phyloP scores from a whole-genome alignment of 2,888 invertebrate species.

The Endotricha flammealis region DNA sequence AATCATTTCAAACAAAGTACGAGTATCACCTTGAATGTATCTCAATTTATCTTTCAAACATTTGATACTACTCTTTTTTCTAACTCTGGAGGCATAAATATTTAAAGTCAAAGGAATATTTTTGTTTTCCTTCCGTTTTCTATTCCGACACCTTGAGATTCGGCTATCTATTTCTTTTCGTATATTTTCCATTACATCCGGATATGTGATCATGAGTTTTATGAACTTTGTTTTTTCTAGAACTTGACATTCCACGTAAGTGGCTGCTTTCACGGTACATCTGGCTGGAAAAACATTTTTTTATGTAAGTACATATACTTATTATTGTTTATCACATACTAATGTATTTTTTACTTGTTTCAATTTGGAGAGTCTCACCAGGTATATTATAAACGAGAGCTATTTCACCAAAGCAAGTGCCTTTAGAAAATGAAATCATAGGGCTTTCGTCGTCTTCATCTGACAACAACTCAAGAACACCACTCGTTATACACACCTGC shows the following conservation, averaged over 20 bases:
- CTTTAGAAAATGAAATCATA: conserved; percentile 71
- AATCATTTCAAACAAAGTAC: background rate
- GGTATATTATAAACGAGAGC: conserved; percentile 69
- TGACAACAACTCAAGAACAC: conserved; percentile 68
- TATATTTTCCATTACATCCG: conserved; percentile 53
- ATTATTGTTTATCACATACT: too few relatives aligned
- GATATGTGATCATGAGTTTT: conserved; percentile 67
- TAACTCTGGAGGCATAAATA: conserved; percentile 64
- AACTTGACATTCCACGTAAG: conserved; percentile 75
- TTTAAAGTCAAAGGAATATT: conserved; percentile 46
- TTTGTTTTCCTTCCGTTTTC: conserved; percentile 35
- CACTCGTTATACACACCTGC: conserved; percentile 71
- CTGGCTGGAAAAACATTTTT: conserved; percentile 59
- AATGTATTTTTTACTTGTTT: too few relatives aligned
- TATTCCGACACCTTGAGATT: conserved; percentile 38
- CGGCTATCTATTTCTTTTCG: conserved; percentile 48
- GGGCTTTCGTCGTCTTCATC: conserved; percentile 76
- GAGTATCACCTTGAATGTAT: conserved; percentile 63
- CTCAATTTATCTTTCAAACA: conserved; percentile 67
- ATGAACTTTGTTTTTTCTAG: conserved; percentile 68
- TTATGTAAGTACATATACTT: too few relatives aligned
- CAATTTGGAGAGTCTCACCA: conserved; percentile 35
- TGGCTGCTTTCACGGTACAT: conserved; percentile 72
- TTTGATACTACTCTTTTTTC: conserved; percentile 68
- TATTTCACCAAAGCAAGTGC: conserved; percentile 75